Evolutionary conservation across 2,113 vertebrate genomes (phyloP), one percentile per base, ranked within the genome.

Genomic region (Hemiscyllium ocellatum): DNA sequence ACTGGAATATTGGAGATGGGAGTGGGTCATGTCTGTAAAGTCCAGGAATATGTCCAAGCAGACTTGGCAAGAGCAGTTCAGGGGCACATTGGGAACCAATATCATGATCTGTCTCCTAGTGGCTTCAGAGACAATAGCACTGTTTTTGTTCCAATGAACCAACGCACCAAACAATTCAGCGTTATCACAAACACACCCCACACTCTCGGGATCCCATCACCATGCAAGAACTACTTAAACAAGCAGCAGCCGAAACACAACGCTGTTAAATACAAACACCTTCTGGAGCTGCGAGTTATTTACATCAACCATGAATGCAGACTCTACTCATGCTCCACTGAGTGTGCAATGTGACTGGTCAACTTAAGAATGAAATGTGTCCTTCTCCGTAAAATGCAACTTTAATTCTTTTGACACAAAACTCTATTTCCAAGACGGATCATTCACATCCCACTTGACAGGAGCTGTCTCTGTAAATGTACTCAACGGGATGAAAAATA

Each of bases 341-440:
- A 91, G 10, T 65, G 13, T 13, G 56, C 61, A 65, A n/a, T 33
- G 52, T 90, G 78, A 56, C 52, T 90, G 12, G 56, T 90, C 50
- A 65, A 65, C 22, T 61, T 20, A 56, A 65, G 56, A 65, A 7
- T 0, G 87, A 65, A 91, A 61, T 65, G 80, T 42, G 17, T 47
- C 80, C 37, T 83, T 83, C 6, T 42, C 80, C 80, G 22, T 83
- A 47, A 83, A 42, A 42, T 91, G 13, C 33, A 33, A 29, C 3
- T 91, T 91, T 65, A 91, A 61, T 91, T 61, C 52, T 91, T 91
- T 56, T 61, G 52, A 61, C 52, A 91, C 87, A n/a, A 29, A 65
- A 91, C 56, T 91, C 19, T 19, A 83, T 47, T 47, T 37, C 37
- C 19, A 47, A 83, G 37, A 20, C 4, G 7, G 37, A 83, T 83